phyloP scores from a whole-genome alignment of 2,113 vertebrate genomes.

The Nycticebus coucang region DNA sequence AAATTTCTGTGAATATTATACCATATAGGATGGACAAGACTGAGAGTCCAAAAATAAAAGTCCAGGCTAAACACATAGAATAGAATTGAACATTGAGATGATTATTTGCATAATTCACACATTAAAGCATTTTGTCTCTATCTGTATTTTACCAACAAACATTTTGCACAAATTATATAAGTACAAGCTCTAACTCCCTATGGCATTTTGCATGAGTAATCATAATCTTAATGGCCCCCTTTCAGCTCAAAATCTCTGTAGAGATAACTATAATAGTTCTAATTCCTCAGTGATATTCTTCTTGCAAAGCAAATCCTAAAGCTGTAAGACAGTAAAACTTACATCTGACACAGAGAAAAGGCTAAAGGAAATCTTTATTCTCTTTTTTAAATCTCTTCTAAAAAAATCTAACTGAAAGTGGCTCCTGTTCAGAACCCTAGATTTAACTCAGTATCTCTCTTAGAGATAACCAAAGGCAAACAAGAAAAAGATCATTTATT shows the following conservation, averaged over 20 bases:
- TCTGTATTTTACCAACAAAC: slow-evolving; percentile 33
- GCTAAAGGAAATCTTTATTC: background rate
- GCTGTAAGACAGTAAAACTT: background rate
- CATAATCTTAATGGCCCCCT: background rate
- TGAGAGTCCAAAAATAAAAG: background rate
- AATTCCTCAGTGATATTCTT: background rate
- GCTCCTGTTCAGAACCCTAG: background rate
- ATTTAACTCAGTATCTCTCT: background rate
- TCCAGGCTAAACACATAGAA: background rate
- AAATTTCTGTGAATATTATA: background rate
- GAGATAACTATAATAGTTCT: background rate
- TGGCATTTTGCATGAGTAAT: background rate
- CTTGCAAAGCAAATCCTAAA: background rate
- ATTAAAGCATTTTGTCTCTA: background rate
- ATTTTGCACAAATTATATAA: slow-evolving; percentile 14
- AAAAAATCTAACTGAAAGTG: background rate
- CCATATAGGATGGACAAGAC: background rate
- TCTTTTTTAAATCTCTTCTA: background rate
- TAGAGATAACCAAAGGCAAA: slow-evolving; percentile 15
- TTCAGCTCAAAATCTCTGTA: background rate
- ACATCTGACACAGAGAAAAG: background rate
- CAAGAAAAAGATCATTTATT: background rate
- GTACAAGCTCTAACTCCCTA: background rate
- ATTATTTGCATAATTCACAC: background rate
- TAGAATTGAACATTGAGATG: background rate